Base-by-base conservation (phyloP, 2,888 invertebrate species). In the Leptinotarsa peninsularis region DNA sequence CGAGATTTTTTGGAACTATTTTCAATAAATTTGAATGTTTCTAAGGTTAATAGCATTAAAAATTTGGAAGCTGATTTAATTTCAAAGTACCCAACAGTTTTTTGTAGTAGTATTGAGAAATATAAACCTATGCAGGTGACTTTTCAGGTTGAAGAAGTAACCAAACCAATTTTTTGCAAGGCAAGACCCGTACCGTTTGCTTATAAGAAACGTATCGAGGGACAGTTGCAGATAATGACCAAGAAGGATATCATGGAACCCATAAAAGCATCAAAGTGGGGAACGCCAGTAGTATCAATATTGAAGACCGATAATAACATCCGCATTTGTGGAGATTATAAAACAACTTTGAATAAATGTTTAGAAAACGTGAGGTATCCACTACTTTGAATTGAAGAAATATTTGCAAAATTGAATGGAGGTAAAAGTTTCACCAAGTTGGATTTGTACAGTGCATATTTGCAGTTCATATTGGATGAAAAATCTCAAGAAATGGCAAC, bases 291-390 rank as follows among this genome's bases (percentile, higher is more conserved):
- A n/a, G 67, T 76, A 3, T 73, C 73, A 3, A 63, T 73, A 2
- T 49, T 69, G 66, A 76, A 73, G 49, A 18, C 13, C 5, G 50
- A 74, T 49, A 71, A 63, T 17, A 72, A 21, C 56, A 33, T 33
- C 27, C 27, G 27, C 27, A 27, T 72, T 23, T 77, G 77, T 58
- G 77, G 63, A 5, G 73, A 76, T 33, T 76, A 74, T 33, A 68
- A 68, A 54, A 68, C 63, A 3, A 73, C 71, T 1, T 23, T 77
- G 14, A 77, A 74, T 56, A 56, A 66, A 33, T 70, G 27, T 52
- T 54, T 72, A 18, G 72, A 72, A 52, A 27, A 52, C n/a, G 69
- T 74, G 15, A 72, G 66, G 4, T 66, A 75, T 67, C 77, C 72
- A 23, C 18, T 74, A 49, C 74, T 72, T 4, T 2, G 67, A 58